Percentiles rank a stretch among this genome's conserved stretches.
Evolutionary conservation across 92 coral and sea anemone species (phyloP).

Genomic region (Meandrina meandrites): DNA sequence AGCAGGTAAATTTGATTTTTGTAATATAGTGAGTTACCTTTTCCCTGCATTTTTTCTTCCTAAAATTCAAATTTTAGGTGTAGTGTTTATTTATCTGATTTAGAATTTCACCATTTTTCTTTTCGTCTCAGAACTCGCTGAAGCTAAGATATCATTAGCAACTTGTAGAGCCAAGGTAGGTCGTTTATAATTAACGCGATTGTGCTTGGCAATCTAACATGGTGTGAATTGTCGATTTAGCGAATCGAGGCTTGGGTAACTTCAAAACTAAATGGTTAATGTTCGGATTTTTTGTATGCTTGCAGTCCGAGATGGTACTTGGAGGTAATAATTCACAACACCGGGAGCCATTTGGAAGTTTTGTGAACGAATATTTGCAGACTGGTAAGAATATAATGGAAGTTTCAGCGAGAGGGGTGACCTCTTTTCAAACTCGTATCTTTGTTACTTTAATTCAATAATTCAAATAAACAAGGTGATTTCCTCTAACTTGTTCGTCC

Average conservation of each 20-base stretch:
- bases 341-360: slow-evolving; percentile 89
- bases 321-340: slow-evolving; percentile 60
- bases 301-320: slow-evolving; percentile 81
- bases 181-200: too few species aligned
- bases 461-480: not conserved
- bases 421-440: too few species aligned
- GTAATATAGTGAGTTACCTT: not conserved
- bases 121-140: slow-evolving; percentile 68
- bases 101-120: not conserved
- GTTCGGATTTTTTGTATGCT: not conserved
- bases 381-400: slow-evolving; percentile 53
- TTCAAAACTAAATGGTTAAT: not conserved
- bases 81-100: not conserved
- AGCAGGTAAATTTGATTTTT: slow-evolving; percentile 53
- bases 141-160: slow-evolving; percentile 79
- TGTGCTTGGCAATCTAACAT: not conserved
- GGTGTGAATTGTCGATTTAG: not conserved
- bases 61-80: not conserved
- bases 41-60: not conserved
- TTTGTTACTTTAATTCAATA: too few species aligned
- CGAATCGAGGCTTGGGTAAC: not conserved
- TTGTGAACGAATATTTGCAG: slow-evolving; percentile 74
- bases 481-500: not conserved
- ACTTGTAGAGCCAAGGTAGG: slow-evolving; percentile 83
- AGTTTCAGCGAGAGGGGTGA: too few species aligned